These are phyloP conservation scores for Sinocyclocheilus anophthalmus DNA, from an alignment of 2,113 vertebrate genomes.

Conservation along the genomic window DNA sequence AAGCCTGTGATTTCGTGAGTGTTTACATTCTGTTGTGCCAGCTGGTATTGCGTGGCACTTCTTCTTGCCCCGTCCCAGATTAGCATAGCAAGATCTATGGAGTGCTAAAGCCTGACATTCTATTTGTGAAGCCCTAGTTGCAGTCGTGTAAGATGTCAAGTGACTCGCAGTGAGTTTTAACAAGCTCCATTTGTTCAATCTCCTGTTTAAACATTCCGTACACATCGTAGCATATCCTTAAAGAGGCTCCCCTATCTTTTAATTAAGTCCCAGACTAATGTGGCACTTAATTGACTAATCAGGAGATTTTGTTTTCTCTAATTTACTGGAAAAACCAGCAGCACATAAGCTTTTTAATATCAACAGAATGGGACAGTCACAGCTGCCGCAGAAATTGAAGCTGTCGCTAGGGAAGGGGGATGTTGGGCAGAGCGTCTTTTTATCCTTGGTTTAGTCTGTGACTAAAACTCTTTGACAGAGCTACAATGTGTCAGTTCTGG, in stretches of 20 bases:
- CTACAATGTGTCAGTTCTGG: background rate
- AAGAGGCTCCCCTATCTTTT: slow-evolving; percentile 79
- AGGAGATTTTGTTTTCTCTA: slow-evolving; percentile 82
- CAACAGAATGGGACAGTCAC: slow-evolving; percentile 35
- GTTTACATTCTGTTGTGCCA: slow-evolving; percentile 61
- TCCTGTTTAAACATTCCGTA: slow-evolving; percentile 78
- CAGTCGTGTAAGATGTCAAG: slow-evolving; percentile 77
- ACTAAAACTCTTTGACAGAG: background rate
- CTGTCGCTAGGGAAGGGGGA: slow-evolving; percentile 21
- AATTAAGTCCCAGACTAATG: slow-evolving; percentile 82
- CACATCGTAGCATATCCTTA: slow-evolving; percentile 69
- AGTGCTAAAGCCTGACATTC: slow-evolving; percentile 65
- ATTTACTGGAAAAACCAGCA: slow-evolving; percentile 80
- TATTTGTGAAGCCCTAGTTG: slow-evolving; percentile 77
- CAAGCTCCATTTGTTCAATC: slow-evolving; percentile 80
- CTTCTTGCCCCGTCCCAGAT: slow-evolving; percentile 63
- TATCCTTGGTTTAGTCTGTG: slow-evolving; percentile 1
- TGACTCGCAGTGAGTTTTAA: slow-evolving; percentile 80
- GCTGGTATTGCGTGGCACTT: slow-evolving; percentile 57
- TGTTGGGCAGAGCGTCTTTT: background rate
- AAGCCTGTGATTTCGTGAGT: slow-evolving; percentile 62
- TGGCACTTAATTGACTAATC: slow-evolving; percentile 83
- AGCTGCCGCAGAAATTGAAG: slow-evolving; percentile 20
- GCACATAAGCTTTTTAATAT: slow-evolving; percentile 71
- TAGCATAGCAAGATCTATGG: slow-evolving; percentile 71